Evolutionary conservation across 2,113 vertebrate genomes (phyloP).

Genomic region (Ondatra zibethicus): DNA sequence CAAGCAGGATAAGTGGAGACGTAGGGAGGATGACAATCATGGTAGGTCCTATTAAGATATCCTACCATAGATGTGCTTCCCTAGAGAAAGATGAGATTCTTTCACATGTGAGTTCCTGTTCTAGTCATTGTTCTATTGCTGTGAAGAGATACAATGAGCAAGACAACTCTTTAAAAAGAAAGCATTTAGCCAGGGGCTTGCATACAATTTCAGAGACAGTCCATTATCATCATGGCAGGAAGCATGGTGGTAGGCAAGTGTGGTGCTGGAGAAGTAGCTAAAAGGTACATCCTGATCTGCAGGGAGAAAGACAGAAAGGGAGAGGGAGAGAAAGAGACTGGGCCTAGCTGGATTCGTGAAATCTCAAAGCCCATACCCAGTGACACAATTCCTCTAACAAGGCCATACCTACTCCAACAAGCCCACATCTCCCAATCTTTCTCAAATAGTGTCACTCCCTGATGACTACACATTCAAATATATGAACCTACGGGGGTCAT

Average conservation of each 20-base stretch:
- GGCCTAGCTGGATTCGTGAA: background rate
- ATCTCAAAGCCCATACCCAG: background rate
- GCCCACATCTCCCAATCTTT: background rate
- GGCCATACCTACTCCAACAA: background rate
- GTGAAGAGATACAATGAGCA: background rate
- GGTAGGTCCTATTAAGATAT: background rate
- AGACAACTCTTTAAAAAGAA: background rate
- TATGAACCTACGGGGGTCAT: background rate
- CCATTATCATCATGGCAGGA: background rate
- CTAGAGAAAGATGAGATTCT: background rate
- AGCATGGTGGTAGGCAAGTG: background rate
- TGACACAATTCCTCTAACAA: background rate
- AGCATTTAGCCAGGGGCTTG: background rate
- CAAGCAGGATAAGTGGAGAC: background rate
- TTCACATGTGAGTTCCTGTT: accelerated
- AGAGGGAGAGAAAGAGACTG: no score
- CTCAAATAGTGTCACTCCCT: background rate
- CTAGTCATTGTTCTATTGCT: background rate
- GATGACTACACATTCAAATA: background rate
- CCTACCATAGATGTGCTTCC: background rate
- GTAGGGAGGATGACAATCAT: background rate
- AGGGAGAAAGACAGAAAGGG: background rate
- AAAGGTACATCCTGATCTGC: background rate
- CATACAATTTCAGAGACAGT: background rate
- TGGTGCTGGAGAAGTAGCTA: background rate